Base-by-base conservation (phyloP, 2,797 vertebrate species). In the Lophotriccus pileatus region DNA sequence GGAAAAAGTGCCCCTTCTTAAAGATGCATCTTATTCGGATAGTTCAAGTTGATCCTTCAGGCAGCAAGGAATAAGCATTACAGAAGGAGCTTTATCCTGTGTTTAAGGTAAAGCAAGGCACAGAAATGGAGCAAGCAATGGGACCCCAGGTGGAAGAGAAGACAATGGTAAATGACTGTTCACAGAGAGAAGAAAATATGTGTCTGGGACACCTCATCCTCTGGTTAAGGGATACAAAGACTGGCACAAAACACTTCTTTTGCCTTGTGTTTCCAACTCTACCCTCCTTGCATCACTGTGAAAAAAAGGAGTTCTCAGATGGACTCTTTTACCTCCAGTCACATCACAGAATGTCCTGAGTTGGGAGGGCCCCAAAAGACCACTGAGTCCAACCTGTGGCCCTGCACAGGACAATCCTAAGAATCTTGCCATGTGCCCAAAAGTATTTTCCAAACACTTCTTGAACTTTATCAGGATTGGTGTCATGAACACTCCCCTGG, bases 401-500 rank as follows among this genome's bases (percentile, higher is more conserved):
- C 20, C n/a, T 30, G 7, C 28, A 39, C 5, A 30, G 24, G n/a
- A n/a, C 20, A 69, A 12, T 11, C 2, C 16, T 37, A 44, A 39
- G n/a, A 69, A 44, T 25, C 7, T 37, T 17, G 69, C 2, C n/a
- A 19, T 3, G 2, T 34, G 16, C 49, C 22, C 44, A 30, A 63
- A 44, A 9, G 30, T n/a, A 30, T 50, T 70, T 17, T 56, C 28
- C 17, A 58, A 76, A 70, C 16, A n/a, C 5, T 25, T 9, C 17
- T 2, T 50, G 28, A 70, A 44, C 32, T 50, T 28, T 63, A 16
- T 49, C 27, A 43, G 32, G 13, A 4, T 50, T 69, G 8, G 13
- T 34, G 36, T 23, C 1, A 0, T 37, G 14, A 49, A 3, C 27
- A 2, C 23, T 49, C 56, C 28, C 36, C n/a, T 25, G 16, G 9